Conservation (phyloP, 2,888 invertebrate species). For the Clanis bilineata region DNA sequence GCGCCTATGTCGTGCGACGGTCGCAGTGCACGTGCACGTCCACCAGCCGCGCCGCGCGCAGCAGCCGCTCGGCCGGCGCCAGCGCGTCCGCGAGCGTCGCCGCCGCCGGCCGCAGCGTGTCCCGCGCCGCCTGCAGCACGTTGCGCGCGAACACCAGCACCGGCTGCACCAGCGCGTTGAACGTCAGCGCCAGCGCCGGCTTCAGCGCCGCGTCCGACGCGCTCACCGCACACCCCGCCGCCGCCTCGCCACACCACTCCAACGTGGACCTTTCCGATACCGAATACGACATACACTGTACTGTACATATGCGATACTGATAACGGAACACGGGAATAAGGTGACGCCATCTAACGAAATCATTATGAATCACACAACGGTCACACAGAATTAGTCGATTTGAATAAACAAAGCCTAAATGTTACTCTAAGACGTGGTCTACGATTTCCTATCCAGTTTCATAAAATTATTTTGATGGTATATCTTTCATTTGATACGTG, state of each 20-base stretch:
- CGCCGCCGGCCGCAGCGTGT: slow-evolving; percentile 69
- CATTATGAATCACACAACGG: too few species aligned
- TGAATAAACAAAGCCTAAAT: too few species aligned
- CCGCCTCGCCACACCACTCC: slow-evolving; percentile 38
- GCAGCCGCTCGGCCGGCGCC: slow-evolving; percentile 52
- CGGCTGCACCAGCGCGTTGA: slow-evolving; percentile 87
- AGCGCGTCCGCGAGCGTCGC: slow-evolving; percentile 67
- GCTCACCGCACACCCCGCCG: slow-evolving; percentile 41
- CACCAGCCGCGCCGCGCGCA: slow-evolving; percentile 39
- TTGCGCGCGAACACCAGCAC: slow-evolving; percentile 85
- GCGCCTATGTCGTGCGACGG: too few species aligned
- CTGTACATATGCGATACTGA: too few species aligned
- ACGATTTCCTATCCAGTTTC: too few species aligned
- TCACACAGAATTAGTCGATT: too few species aligned
- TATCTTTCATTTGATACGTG: too few species aligned
- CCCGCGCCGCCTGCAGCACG: slow-evolving; percentile 82
- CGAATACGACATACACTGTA: too few species aligned
- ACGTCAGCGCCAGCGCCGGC: slow-evolving; percentile 85
- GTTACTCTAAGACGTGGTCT: too few species aligned
- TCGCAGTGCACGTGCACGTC: slow-evolving; percentile 19
- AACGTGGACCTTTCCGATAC: slow-evolving; percentile 38
- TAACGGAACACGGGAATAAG: too few species aligned
- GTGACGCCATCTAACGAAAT: too few species aligned
- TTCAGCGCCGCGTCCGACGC: slow-evolving; percentile 86
- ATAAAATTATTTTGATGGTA: too few species aligned